Evolutionary conservation across 2,113 vertebrate genomes (phyloP).

Genomic region (Haemorhous mexicanus): DNA sequence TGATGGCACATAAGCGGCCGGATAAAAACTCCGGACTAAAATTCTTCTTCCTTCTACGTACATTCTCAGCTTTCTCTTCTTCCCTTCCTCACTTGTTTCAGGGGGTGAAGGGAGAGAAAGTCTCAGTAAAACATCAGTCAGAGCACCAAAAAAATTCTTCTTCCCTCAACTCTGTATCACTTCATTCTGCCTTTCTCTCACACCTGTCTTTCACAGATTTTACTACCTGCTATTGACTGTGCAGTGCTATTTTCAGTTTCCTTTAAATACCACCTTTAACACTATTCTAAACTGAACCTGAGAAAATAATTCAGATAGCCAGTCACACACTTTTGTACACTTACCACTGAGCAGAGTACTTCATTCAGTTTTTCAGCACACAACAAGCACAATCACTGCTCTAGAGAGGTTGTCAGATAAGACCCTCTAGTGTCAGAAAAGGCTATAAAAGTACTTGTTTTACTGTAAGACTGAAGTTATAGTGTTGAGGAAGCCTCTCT

Average conservation of each 20-base stretch:
- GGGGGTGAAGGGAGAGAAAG: not conserved
- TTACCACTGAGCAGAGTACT: not conserved
- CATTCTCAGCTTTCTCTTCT: not conserved
- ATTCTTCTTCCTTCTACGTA: not conserved
- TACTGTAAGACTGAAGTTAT: not conserved
- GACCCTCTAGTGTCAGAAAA: constrained; percentile 2
- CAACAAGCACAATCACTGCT: not conserved
- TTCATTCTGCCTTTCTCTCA: not conserved
- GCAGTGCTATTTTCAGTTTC: not conserved
- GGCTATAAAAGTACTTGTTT: not conserved
- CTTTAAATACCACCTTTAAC: not conserved
- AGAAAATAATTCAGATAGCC: not conserved
- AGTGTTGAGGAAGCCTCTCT: not conserved
- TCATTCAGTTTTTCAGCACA: not conserved
- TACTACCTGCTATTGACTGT: not conserved
- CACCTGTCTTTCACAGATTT: not conserved
- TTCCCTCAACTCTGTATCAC: not conserved
- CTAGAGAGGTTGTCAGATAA: not conserved
- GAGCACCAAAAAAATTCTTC: not conserved
- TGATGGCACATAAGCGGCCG: not conserved
- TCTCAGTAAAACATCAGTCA: not conserved
- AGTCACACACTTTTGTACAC: not conserved
- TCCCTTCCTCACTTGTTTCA: not conserved
- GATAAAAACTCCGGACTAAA: not conserved
- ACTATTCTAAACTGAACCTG: not conserved